Evolutionary conservation across 2,797 vertebrate species (phyloP).

Genomic region (Sebastiscus tertius): DNA sequence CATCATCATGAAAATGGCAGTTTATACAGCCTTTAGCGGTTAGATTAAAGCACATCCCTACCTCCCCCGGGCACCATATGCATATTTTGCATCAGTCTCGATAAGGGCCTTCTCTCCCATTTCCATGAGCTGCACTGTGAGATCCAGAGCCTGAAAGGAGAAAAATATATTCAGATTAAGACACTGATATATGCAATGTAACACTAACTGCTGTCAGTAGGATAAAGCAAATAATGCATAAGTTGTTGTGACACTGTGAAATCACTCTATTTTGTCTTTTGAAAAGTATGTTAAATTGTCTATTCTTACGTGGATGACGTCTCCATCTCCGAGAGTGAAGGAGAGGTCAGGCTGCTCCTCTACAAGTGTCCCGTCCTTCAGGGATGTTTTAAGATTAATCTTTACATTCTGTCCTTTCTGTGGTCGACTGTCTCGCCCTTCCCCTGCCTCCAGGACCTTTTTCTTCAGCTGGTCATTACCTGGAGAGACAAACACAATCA

Average conservation of each 20-base stretch:
- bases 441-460: conserved; percentile 87
- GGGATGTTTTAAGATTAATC: conserved; percentile 82
- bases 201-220: background rate
- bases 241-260: background rate
- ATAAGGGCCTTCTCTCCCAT: conserved; percentile 89
- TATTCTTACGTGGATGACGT: conserved; percentile 90
- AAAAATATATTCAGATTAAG: background rate
- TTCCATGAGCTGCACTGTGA: conserved; percentile 92
- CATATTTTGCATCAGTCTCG: conserved; percentile 90
- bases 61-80: conserved; percentile 91
- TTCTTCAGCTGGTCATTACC: conserved; percentile 90
- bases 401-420: conserved; percentile 91
- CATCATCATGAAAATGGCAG: background rate
- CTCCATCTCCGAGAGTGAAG: conserved; percentile 94
- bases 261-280: background rate
- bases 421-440: conserved; percentile 85
- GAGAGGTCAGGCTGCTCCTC: conserved; percentile 83
- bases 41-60: conserved; percentile 56
- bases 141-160: conserved; percentile 88
- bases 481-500: conserved; percentile 51
- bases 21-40: background rate
- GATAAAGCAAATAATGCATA: background rate
- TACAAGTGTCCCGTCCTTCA: conserved; percentile 83
- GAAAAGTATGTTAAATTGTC: background rate
- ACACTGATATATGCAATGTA: background rate